Conservation (phyloP, 2,113 vertebrate genomes). For the Nyctereutes procyonoides region DNA sequence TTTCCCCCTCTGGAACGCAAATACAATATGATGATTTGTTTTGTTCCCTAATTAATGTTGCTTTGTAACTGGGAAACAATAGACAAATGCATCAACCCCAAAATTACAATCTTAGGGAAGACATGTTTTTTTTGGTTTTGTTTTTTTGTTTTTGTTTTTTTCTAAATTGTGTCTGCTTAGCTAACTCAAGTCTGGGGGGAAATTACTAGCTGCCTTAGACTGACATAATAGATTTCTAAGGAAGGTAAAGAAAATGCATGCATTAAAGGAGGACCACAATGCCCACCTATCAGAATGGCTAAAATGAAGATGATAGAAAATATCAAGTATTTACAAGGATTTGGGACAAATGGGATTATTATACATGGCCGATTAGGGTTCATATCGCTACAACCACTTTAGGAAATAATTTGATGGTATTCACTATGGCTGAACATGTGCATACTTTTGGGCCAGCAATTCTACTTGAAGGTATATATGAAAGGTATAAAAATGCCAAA, state of each 20-base stretch:
- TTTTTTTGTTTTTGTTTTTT: neutral
- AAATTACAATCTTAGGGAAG: neutral
- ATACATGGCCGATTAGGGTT: neutral
- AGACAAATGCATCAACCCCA: neutral
- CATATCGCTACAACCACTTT: neutral
- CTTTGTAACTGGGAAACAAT: neutral
- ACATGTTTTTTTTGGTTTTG: neutral
- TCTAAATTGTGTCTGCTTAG: slow-evolving; percentile 9
- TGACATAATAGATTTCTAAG: neutral
- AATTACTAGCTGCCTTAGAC: neutral
- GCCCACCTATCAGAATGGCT: neutral
- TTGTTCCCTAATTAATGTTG: slow-evolving; percentile 21
- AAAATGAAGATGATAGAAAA: slow-evolving; percentile 35
- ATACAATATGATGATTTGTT: neutral
- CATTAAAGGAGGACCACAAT: neutral
- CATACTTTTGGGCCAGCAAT: neutral
- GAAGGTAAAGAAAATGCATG: neutral
- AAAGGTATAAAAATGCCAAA: neutral
- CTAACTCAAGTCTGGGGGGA: neutral
- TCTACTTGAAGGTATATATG: neutral
- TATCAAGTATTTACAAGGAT: neutral
- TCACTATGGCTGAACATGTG: neutral
- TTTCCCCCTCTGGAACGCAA: neutral
- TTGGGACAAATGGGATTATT: neutral
- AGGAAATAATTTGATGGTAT: neutral